A percentile compares a stretch with the other conserved stretches of the same genome.
These are phyloP conservation scores for Dasysyrphus albostriatus DNA, from an alignment of 2,888 invertebrate genomes.

Conservation along the genomic window DNA sequence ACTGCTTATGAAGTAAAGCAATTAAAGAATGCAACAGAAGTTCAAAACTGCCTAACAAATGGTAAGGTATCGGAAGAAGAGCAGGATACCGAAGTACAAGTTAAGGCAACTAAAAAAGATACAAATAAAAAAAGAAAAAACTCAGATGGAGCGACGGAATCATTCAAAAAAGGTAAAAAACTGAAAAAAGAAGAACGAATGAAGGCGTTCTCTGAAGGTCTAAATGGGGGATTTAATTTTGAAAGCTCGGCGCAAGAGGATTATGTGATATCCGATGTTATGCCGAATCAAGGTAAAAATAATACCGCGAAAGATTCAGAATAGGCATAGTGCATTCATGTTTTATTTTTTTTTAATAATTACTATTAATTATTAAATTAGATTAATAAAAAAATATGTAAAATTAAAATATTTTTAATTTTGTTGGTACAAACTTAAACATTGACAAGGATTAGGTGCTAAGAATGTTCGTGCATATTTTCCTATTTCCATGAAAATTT, in stretches of 20 bases:
- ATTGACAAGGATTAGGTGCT: too few relatives aligned
- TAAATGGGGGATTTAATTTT: slow-evolving; percentile 78
- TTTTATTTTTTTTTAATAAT: slow-evolving; percentile 32
- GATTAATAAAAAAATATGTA: slow-evolving; percentile 30
- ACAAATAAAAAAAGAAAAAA: slow-evolving; percentile 65
- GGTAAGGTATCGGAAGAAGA: slow-evolving; percentile 52
- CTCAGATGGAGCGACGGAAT: slow-evolving; percentile 63
- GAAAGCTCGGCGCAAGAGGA: slow-evolving; percentile 29
- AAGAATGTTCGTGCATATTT: too few relatives aligned
- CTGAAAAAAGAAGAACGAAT: slow-evolving; percentile 79
- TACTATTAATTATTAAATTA: slow-evolving; percentile 21
- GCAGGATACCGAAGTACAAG: slow-evolving; percentile 6
- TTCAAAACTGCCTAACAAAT: slow-evolving; percentile 51
- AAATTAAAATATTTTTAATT: background rate
- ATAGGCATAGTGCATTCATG: slow-evolving; percentile 11
- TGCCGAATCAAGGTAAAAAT: slow-evolving; percentile 33
- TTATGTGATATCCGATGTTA: slow-evolving; percentile 57
- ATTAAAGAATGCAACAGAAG: slow-evolving; percentile 65
- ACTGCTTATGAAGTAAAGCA: slow-evolving; percentile 76
- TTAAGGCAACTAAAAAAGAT: slow-evolving; percentile 26
- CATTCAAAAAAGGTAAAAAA: slow-evolving; percentile 78
- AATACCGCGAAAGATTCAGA: slow-evolving; percentile 31
- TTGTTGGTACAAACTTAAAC: background rate
- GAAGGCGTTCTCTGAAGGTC: slow-evolving; percentile 78
- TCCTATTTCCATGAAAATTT: too few relatives aligned